Base-by-base conservation (phyloP, 2,888 invertebrate genomes). In the Limenitis arthemis region DNA sequence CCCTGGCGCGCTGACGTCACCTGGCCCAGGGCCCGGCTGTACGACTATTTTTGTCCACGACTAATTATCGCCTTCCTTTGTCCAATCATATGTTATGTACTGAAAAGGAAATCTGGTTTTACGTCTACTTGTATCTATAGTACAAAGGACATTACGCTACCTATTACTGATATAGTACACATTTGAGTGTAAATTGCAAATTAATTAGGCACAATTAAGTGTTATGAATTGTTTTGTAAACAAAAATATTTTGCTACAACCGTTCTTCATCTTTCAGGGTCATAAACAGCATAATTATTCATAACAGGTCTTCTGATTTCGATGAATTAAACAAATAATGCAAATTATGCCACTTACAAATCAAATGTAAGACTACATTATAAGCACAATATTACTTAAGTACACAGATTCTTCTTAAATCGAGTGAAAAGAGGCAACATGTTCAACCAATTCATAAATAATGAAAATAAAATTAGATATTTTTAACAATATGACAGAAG, bases 21-120 rank as follows among this genome's bases (percentile, higher is more conserved):
- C 84, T 81, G 83, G 82, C 83, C 84, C 85, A 83, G 84, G 85
- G 85, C 85, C 84, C 84, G 84, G 72, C 75, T 68, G 69, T 70
- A 72, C 73, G 73, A 82, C 85, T 86, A 86, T 85, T 86, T 83
- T 80, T 77, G 77, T 81, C 79, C 77, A 78, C 78, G 69, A 76
- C 81, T 83, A 82, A 85, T 83, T 84, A 83, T 79, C 81, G 79
- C 83, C 83, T 80, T 79, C 75, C 77, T 82, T 81, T 81, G 81
- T 80, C 74, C 76, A 70, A 72, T 68, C 68, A 70, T 60, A 61
- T 61, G 63, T 63, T 68, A 68, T 69, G 66, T 68, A 75, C 75
- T 73, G 70, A 75, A 73, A 75, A 76, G 75, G 74, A 76, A 78
- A 75, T 76, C 75, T 75, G 73, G 66, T 72, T 73, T 70, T 61